These are phyloP conservation scores for Trinectes maculatus DNA, from an alignment of 2,113 vertebrate species.

Conservation along the genomic window DNA sequence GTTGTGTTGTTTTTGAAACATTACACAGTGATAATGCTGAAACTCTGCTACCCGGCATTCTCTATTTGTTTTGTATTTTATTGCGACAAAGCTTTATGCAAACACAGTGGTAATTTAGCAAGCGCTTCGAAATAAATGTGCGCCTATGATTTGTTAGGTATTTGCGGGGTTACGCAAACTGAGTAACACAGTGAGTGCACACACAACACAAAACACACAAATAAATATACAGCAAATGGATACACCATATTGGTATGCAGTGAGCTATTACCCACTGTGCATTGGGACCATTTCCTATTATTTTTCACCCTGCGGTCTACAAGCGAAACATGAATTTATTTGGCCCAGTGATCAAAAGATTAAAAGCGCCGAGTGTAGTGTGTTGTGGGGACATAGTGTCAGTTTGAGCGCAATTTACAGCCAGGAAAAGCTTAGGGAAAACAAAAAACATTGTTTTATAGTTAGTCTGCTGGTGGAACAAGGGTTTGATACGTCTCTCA, in stretches of 20 bases:
- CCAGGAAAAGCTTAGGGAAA: conserved; percentile 62
- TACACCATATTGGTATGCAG: conserved; percentile 25
- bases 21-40: conserved; percentile 8
- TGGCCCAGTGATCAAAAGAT: conserved; percentile 65
- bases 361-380: conserved; percentile 39
- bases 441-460: conserved; percentile 59
- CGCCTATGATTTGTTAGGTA: conserved; percentile 22
- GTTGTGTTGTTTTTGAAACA: conserved; percentile 26
- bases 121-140: conserved; percentile 43
- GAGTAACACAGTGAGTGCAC: not conserved
- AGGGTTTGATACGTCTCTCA: conserved; percentile 65
- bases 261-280: conserved; percentile 19
- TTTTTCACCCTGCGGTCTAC: conserved; percentile 40
- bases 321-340: conserved; percentile 60
- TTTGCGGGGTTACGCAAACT: conserved; percentile 24
- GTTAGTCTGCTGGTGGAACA: conserved; percentile 42
- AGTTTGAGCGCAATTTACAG: conserved; percentile 22
- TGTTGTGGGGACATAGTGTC: conserved; percentile 53
- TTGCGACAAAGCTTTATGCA: conserved; percentile 34
- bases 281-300: conserved; percentile 57
- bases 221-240: conserved; percentile 14
- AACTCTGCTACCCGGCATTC: conserved; percentile 30
- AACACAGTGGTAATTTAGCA: conserved; percentile 33
- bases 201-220: conserved; percentile 12
- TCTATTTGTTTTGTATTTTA: conserved; percentile 14